A percentile compares a stretch with the other conserved stretches of the same genome.
These are phyloP conservation scores for Orycteropus afer DNA, from an alignment of 2,113 vertebrate species.

Conservation along the genomic window DNA sequence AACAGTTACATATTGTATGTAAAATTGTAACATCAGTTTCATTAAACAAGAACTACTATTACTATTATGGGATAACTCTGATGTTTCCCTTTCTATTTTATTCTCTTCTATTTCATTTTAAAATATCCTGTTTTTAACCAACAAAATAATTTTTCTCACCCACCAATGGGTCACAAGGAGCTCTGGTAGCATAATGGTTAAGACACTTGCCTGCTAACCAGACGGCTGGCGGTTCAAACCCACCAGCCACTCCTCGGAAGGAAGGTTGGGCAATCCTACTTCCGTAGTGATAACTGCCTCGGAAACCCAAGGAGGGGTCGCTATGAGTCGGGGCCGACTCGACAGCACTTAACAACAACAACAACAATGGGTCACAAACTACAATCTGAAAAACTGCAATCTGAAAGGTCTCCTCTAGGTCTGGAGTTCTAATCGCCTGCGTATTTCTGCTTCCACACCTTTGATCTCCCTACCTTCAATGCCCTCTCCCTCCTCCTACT, in stretches of 20 bases:
- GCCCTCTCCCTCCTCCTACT: background rate
- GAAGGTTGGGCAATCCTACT: too few species aligned
- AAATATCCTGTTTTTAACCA: background rate
- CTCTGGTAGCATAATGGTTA: too few species aligned
- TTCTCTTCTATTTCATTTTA: background rate
- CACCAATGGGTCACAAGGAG: too few species aligned
- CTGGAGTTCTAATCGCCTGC: background rate
- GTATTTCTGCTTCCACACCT: rapidly evolving
- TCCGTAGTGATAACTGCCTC: too few species aligned
- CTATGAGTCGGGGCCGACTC: too few species aligned
- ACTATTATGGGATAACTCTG: background rate
- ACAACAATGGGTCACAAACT: background rate
- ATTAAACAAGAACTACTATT: background rate
- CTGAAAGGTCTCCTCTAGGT: background rate
- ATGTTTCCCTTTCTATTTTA: background rate
- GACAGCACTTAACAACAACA: too few species aligned
- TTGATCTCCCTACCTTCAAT: background rate
- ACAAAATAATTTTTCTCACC: background rate
- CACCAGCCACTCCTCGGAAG: too few species aligned
- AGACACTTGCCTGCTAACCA: too few species aligned
- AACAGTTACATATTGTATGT: background rate
- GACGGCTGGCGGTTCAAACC: too few species aligned
- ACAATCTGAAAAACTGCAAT: background rate
- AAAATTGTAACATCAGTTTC: background rate
- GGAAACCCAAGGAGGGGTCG: too few species aligned